Percentiles rank a stretch among this genome's conserved stretches.
phyloP scores from a whole-genome alignment of 2,888 invertebrate genomes.

The Diaphora mendica region DNA sequence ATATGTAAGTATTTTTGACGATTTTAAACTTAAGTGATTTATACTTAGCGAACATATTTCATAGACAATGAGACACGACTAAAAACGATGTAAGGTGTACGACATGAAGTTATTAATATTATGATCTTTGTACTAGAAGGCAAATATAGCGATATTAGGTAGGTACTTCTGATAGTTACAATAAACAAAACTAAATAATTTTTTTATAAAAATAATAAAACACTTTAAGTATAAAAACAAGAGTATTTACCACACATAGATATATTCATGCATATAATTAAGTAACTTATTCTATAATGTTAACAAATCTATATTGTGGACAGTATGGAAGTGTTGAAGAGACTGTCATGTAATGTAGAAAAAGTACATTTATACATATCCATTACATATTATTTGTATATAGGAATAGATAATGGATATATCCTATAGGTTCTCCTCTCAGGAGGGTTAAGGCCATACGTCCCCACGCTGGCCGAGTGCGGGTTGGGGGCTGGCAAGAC shows the following conservation, averaged over 20 bases:
- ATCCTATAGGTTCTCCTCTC: too few species aligned
- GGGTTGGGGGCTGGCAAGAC: too few species aligned
- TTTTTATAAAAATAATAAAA: neutral
- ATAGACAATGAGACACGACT: neutral
- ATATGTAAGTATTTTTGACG: constrained; percentile 32
- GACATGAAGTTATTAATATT: too few species aligned
- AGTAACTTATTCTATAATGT: neutral
- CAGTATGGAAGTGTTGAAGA: neutral
- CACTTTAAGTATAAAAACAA: neutral
- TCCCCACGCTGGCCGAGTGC: too few species aligned
- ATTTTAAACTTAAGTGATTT: neutral
- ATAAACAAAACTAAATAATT: neutral
- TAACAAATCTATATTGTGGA: neutral
- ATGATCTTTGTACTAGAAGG: neutral
- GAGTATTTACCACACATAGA: neutral
- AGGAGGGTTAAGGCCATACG: too few species aligned
- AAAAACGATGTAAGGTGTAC: neutral
- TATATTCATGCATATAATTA: neutral
- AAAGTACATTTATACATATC: neutral
- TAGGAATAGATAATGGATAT: too few species aligned
- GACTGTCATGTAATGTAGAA: neutral
- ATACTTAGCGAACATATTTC: neutral
- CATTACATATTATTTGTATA: too few species aligned
- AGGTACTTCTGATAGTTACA: neutral
- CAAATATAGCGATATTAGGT: neutral